These are phyloP conservation scores for Puffinus mauretanicus DNA, from an alignment of 2,113 vertebrate species.

Conservation along the genomic window DNA sequence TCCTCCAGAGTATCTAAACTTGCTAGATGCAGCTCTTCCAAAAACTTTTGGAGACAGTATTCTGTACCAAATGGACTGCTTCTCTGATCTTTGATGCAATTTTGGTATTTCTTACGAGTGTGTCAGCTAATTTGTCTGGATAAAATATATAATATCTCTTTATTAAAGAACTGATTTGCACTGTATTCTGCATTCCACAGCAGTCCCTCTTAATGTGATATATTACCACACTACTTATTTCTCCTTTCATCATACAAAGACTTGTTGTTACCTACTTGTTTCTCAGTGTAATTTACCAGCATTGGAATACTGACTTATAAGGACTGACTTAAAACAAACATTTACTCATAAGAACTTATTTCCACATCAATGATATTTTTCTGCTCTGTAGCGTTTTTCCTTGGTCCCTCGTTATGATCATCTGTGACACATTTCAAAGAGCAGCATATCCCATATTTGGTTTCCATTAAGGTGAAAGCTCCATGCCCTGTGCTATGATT, in stretches of 20 bases:
- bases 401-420: constrained; percentile 33
- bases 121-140: constrained; percentile 8
- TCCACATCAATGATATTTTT: constrained; percentile 61
- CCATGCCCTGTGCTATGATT: constrained; percentile 55
- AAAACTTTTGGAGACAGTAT: neutral
- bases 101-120: neutral
- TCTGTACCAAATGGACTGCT: neutral
- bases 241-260: constrained; percentile 45
- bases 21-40: neutral
- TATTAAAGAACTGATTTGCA: constrained; percentile 27
- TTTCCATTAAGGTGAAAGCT: constrained; percentile 43
- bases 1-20: neutral
- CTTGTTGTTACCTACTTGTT: constrained; percentile 49
- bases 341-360: constrained; percentile 69
- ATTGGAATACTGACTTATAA: constrained; percentile 54
- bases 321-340: constrained; percentile 65
- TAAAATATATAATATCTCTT: constrained; percentile 23
- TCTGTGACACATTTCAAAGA: constrained; percentile 63
- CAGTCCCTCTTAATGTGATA: constrained; percentile 1
- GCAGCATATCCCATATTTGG: neutral
- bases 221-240: constrained; percentile 1
- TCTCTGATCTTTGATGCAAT: neutral
- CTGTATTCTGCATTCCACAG: neutral
- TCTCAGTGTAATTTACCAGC: constrained; percentile 34
- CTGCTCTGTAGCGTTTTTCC: constrained; percentile 6